These are phyloP conservation scores for Spisula subtruncata DNA, from an alignment of 2,888 invertebrate genomes.

Conservation along the genomic window DNA sequence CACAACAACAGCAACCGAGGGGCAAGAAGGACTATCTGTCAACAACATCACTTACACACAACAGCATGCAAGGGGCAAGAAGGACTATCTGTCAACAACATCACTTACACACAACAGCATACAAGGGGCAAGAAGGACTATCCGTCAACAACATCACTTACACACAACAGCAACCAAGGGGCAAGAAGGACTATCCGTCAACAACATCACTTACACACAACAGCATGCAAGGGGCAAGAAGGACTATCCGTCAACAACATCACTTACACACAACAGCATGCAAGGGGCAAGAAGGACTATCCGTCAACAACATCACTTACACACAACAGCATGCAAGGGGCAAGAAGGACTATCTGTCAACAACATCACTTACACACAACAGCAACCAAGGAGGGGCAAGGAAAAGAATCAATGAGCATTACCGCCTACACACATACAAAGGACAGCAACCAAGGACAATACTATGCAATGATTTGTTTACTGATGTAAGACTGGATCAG, in stretches of 20 bases:
- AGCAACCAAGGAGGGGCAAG: too few relatives aligned
- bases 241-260: not conserved
- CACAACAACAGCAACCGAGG: too few relatives aligned
- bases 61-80: not conserved
- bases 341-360: not conserved
- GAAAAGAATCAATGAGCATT: not conserved
- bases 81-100: not conserved
- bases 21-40: not conserved
- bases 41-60: not conserved
- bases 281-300: not conserved
- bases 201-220: too few relatives aligned
- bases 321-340: too few relatives aligned
- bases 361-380: too few relatives aligned
- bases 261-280: too few relatives aligned
- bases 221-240: not conserved
- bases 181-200: not conserved
- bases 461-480: not conserved
- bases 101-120: too few relatives aligned
- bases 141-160: not conserved
- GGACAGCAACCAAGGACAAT: not conserved
- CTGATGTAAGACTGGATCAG: not conserved
- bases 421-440: not conserved
- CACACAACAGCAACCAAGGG: too few relatives aligned
- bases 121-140: not conserved
- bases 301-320: not conserved